These are phyloP conservation scores for Gryllus longicercus DNA, from an alignment of 2,888 invertebrate species.

Conservation along the genomic window DNA sequence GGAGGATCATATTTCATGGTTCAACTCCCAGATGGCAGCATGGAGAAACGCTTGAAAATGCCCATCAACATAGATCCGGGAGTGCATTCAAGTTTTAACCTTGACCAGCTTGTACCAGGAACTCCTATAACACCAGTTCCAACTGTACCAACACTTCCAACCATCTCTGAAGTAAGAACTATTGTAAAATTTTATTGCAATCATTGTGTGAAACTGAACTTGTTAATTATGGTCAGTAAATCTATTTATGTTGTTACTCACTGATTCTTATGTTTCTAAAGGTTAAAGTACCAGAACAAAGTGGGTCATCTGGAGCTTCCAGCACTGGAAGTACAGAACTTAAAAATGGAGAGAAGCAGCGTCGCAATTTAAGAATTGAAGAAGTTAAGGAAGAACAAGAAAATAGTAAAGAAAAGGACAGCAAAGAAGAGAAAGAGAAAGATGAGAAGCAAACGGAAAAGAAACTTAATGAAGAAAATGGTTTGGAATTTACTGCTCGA, in stretches of 20 bases:
- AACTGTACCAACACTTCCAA: conserved; percentile 80
- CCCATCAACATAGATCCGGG: conserved; percentile 90
- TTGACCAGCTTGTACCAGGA: conserved; percentile 74
- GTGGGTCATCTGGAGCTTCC: conserved; percentile 55
- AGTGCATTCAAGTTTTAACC: conserved; percentile 85
- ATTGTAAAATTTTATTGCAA: no score
- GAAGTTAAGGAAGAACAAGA: conserved; percentile 43
- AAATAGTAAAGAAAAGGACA: conserved; percentile 36
- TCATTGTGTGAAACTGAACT: no score
- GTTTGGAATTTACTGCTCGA: conserved; percentile 41
- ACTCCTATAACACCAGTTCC: conserved; percentile 76
- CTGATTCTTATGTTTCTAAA: not conserved
- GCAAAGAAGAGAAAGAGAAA: conserved; percentile 37
- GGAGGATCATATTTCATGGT: conserved; percentile 84
- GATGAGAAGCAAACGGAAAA: conserved; percentile 34
- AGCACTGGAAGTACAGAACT: conserved; percentile 51
- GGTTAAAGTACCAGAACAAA: conserved; percentile 60
- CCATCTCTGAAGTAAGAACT: conserved; percentile 72
- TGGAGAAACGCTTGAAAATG: conserved; percentile 86
- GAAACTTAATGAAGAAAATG: conserved; percentile 32
- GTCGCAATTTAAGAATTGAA: conserved; percentile 44
- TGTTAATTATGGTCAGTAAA: no score
- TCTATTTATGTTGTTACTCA: no score
- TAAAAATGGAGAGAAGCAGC: conserved; percentile 44
- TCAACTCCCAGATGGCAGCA: conserved; percentile 84